These are phyloP conservation scores for Habropoda laboriosa DNA, from an alignment of 1,140 invertebrate species.

Conservation along the genomic window DNA sequence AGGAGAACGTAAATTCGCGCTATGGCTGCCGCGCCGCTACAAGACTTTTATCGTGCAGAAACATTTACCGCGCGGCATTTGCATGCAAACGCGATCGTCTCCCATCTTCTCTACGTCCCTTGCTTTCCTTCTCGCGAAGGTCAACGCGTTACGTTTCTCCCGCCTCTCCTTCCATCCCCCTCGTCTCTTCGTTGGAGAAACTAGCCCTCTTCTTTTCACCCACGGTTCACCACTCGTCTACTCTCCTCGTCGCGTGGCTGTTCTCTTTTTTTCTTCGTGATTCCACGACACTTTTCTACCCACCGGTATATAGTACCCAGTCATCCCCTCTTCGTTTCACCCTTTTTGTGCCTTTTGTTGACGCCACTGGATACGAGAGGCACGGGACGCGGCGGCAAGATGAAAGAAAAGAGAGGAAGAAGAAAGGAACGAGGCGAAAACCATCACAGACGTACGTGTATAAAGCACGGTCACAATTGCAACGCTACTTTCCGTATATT, in stretches of 20 bases:
- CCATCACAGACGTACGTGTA: neutral
- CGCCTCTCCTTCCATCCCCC: conserved; percentile 2
- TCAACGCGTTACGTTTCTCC: conserved; percentile 39
- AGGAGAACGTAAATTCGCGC: conserved; percentile 70
- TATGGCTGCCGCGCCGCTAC: conserved; percentile 62
- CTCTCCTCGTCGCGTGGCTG: neutral
- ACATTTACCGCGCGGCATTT: conserved; percentile 74
- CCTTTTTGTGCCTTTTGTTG: conserved; percentile 8
- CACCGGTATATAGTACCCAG: too few species aligned
- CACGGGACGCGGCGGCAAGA: neutral
- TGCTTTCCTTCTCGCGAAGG: conserved; percentile 39
- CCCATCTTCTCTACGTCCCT: conserved; percentile 60
- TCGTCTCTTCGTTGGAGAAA: neutral
- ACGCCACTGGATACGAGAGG: neutral
- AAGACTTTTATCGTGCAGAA: conserved; percentile 75
- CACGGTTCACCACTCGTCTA: neutral
- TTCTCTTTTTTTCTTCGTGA: neutral
- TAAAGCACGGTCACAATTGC: neutral
- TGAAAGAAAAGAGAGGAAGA: neutral
- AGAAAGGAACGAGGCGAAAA: neutral
- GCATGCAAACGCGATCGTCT: conserved; percentile 72
- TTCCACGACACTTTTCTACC: neutral
- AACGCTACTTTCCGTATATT: conserved; percentile 33
- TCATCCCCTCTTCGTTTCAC: neutral
- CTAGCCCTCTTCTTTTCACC: conserved; percentile 10